A percentile compares a stretch with the other conserved stretches of the same genome.
Conservation (phyloP, 2,113 vertebrate genomes). For the Chascanopsetta lugubris region DNA sequence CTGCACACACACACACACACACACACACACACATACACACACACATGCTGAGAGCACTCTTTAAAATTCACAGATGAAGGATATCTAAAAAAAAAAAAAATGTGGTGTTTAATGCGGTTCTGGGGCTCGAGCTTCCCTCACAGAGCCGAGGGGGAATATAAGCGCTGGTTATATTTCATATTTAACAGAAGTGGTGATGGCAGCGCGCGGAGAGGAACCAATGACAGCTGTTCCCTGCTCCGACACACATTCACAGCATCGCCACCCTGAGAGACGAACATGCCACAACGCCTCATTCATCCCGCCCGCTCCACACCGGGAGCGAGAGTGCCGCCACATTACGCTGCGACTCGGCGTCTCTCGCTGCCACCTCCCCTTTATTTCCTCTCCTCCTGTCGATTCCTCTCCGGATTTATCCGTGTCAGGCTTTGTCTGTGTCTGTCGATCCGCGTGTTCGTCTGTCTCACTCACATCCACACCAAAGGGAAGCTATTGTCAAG, state of each 20-base stretch:
- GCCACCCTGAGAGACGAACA: neutral
- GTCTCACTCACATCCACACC: conserved; percentile 45
- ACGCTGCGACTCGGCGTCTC: conserved; percentile 51
- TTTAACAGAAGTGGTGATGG: conserved; percentile 65
- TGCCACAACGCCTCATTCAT: conserved; percentile 48
- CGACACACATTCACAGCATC: conserved; percentile 1
- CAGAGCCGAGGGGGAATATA: conserved; percentile 34
- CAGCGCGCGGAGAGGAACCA: conserved; percentile 61
- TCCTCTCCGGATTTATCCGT: conserved; percentile 56
- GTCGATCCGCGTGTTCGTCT: conserved; percentile 61
- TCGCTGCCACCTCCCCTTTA: conserved; percentile 55
- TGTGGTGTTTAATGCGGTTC: conserved; percentile 31
- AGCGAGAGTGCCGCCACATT: conserved; percentile 61
- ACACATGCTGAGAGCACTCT: neutral
- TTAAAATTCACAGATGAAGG: conserved; percentile 18
- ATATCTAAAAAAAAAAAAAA: conserved; percentile 4
- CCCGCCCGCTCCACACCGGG: conserved; percentile 57
- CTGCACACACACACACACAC: neutral
- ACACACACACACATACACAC: too few relatives aligned
- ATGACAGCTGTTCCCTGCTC: conserved; percentile 65
- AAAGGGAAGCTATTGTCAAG: conserved; percentile 41
- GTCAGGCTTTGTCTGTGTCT: conserved; percentile 66
- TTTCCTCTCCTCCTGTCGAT: conserved; percentile 43
- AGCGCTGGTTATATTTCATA: conserved; percentile 59
- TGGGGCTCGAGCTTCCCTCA: conserved; percentile 21